Conservation (phyloP, 1,140 invertebrate genomes). For the Anoplophora glabripennis region DNA sequence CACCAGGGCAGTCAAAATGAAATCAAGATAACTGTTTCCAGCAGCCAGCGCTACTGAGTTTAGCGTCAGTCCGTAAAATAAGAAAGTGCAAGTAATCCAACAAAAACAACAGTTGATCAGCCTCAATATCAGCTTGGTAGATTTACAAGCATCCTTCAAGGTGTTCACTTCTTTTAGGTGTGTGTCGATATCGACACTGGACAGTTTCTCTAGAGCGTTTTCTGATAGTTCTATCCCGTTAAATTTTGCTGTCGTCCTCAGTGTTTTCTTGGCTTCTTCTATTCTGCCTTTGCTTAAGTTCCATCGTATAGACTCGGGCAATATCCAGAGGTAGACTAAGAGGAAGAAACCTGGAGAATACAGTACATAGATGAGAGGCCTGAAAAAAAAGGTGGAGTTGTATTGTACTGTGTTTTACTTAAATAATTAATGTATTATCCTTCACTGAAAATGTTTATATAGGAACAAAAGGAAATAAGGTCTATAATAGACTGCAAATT, state of each 20-base stretch:
- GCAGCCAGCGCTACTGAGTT: constrained; percentile 76
- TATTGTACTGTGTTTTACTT: neutral
- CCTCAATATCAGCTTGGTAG: constrained; percentile 58
- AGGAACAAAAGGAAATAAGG: too few species aligned
- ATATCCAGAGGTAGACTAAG: constrained; percentile 44
- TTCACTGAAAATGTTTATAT: too few species aligned
- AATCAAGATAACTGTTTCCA: constrained; percentile 67
- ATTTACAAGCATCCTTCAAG: constrained; percentile 56
- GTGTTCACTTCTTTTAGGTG: constrained; percentile 29
- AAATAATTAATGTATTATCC: too few species aligned
- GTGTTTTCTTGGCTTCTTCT: constrained; percentile 50
- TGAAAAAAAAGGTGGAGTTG: constrained; percentile 25
- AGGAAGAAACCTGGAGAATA: constrained; percentile 37
- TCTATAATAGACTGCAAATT: too few species aligned
- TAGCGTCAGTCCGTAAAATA: constrained; percentile 79
- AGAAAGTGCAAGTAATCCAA: constrained; percentile 68
- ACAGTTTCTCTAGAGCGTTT: constrained; percentile 50
- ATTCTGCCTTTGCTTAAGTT: constrained; percentile 51
- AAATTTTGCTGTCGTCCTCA: constrained; percentile 50
- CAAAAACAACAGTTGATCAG: constrained; percentile 64
- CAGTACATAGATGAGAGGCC: constrained; percentile 52
- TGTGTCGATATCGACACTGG: constrained; percentile 3
- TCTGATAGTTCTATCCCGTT: constrained; percentile 63
- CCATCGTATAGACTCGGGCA: constrained; percentile 56
- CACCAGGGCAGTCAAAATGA: constrained; percentile 66